phyloP scores from a whole-genome alignment of 2,797 vertebrate species.

The Crocodylus rhombifer region DNA sequence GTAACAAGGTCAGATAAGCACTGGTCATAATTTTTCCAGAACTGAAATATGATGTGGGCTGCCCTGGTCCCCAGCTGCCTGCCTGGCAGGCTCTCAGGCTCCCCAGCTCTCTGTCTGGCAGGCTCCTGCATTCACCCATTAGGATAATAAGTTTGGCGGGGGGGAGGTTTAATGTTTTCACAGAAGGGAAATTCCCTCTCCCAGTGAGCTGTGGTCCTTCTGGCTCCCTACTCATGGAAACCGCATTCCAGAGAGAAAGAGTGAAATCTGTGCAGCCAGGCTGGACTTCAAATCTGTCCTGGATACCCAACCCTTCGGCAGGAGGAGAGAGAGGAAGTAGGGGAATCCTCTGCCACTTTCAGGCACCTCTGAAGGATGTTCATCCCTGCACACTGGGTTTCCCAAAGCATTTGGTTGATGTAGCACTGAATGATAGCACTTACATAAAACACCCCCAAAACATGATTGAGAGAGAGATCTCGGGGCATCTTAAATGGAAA shows the following conservation, averaged over 20 bases:
- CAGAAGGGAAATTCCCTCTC: not conserved
- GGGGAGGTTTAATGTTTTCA: not conserved
- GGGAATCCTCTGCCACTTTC: not conserved
- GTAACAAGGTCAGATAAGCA: not conserved
- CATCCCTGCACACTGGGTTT: not conserved
- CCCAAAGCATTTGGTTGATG: not conserved
- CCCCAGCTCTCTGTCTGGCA: too few relatives aligned
- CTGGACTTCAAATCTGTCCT: not conserved
- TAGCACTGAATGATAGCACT: not conserved
- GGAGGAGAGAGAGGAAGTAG: not conserved
- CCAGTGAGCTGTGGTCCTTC: not conserved
- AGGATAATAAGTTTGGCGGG: too few relatives aligned
- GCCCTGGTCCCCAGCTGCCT: too few relatives aligned
- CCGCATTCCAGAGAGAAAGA: not conserved
- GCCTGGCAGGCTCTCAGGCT: not conserved
- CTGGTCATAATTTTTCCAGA: not conserved
- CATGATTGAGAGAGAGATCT: not conserved
- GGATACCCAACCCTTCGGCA: not conserved
- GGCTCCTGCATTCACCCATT: too few relatives aligned
- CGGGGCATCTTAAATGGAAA: not conserved
- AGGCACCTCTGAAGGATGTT: not conserved
- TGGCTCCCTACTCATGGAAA: not conserved
- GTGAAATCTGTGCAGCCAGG: not conserved
- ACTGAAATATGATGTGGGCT: not conserved
- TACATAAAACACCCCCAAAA: not conserved